Percentiles rank a stretch among this genome's conserved stretches.
phyloP scores from a whole-genome alignment of 92 coral and sea anemone genomes.

The Isaurus tuberculatus region DNA sequence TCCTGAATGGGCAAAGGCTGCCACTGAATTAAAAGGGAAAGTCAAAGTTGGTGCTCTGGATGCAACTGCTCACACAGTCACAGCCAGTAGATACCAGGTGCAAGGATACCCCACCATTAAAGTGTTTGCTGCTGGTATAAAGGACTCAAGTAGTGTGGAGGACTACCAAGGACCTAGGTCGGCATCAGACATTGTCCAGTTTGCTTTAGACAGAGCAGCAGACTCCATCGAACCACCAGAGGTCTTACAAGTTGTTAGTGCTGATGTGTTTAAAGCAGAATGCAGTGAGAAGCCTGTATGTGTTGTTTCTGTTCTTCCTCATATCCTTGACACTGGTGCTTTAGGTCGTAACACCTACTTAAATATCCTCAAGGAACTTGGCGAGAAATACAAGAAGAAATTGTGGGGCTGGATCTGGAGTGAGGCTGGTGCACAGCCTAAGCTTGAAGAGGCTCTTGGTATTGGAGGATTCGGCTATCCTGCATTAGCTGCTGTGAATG shows the following conservation, averaged over 20 bases:
- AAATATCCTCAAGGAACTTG: slow-evolving; percentile 80
- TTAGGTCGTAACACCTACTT: slow-evolving; percentile 86
- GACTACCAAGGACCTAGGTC: slow-evolving; percentile 86
- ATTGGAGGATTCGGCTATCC: slow-evolving; percentile 99
- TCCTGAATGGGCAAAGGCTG: slow-evolving; percentile 98
- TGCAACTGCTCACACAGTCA: slow-evolving; percentile 91
- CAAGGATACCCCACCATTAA: slow-evolving; percentile 97
- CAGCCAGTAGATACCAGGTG: slow-evolving; percentile 81
- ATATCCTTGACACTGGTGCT: slow-evolving; percentile 95
- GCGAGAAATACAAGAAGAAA: slow-evolving; percentile 93
- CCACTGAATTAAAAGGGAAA: slow-evolving; percentile 89
- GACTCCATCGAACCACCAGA: slow-evolving; percentile 92
- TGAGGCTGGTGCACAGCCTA: slow-evolving; percentile 92
- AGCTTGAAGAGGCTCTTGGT: slow-evolving; percentile 90
- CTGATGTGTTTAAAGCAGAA: slow-evolving; percentile 66
- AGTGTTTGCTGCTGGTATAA: slow-evolving; percentile 89
- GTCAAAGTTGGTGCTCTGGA: slow-evolving; percentile 90
- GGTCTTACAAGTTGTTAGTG: slow-evolving; percentile 66
- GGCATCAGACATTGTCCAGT: slow-evolving; percentile 93
- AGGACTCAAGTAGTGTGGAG: slow-evolving; percentile 78
- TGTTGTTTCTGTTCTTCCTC: slow-evolving; percentile 86
- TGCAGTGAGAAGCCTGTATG: slow-evolving; percentile 92
- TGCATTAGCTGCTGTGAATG: slow-evolving; percentile 90
- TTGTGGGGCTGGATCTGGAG: slow-evolving; percentile 98
- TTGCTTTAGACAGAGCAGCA: slow-evolving; percentile 80